phyloP scores from a whole-genome alignment of 2,888 invertebrate genomes.

The Hyalella azteca region DNA sequence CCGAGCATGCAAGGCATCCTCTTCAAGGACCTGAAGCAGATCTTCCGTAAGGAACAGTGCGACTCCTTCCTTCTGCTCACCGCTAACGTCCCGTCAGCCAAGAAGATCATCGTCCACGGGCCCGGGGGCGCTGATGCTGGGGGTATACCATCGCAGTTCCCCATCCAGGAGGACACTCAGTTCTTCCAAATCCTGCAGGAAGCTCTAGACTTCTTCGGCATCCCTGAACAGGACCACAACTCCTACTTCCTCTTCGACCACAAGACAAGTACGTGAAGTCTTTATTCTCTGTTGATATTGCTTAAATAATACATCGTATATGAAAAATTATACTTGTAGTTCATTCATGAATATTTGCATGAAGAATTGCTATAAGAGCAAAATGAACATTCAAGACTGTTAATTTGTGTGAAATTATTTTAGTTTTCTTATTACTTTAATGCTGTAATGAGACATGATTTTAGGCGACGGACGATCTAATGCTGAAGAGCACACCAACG shows the following conservation, averaged over 20 bases:
- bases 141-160: conserved; percentile 92
- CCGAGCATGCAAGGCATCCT: conserved; percentile 98
- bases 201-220: conserved; percentile 94
- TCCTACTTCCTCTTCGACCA: conserved; percentile 97
- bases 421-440: too few relatives aligned
- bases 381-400: too few relatives aligned
- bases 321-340: too few relatives aligned
- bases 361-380: too few relatives aligned
- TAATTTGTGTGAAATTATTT: too few relatives aligned
- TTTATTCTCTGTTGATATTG: too few relatives aligned
- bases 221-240: conserved; percentile 85
- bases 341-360: too few relatives aligned
- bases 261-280: conserved; percentile 87
- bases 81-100: conserved; percentile 98
- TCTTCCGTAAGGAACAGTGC: conserved; percentile 96
- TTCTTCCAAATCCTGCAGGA: conserved; percentile 94
- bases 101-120: conserved; percentile 97
- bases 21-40: conserved; percentile 99
- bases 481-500: too few relatives aligned
- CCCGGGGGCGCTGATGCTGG: conserved; percentile 87
- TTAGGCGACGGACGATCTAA: too few relatives aligned
- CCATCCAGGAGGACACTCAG: conserved; percentile 96
- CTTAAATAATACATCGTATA: too few relatives aligned
- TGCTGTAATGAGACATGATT: too few relatives aligned
- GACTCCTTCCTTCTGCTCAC: conserved; percentile 96